Conservation (phyloP, 1,140 invertebrate genomes). For the Pseudomyrmex sp. region DNA sequence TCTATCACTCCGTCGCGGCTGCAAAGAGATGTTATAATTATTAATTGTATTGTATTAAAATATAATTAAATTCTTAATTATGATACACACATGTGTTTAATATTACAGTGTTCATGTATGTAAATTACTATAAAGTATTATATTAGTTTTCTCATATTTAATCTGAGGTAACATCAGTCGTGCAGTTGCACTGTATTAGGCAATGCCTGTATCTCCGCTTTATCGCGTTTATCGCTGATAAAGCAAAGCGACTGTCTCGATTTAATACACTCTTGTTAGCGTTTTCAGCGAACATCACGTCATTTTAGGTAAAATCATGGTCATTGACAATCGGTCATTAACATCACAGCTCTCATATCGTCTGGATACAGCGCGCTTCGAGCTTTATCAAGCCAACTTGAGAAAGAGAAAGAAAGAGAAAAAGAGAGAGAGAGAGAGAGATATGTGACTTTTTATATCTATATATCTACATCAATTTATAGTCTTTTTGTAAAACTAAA, state of each 20-base stretch:
- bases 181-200: constrained; percentile 46
- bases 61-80: too few relatives aligned
- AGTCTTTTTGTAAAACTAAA: background rate
- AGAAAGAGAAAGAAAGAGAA: background rate
- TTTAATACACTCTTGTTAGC: constrained; percentile 32
- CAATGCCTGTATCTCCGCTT: constrained; percentile 14
- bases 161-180: constrained; percentile 26
- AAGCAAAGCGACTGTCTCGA: constrained; percentile 11
- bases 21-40: too few relatives aligned
- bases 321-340: constrained; percentile 66
- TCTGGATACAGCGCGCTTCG: background rate
- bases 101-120: too few relatives aligned
- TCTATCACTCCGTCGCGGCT: too few relatives aligned
- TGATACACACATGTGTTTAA: too few relatives aligned
- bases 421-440: too few relatives aligned
- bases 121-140: too few relatives aligned
- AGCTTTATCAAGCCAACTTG: constrained; percentile 30
- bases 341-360: constrained; percentile 47
- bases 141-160: background rate
- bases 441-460: constrained; percentile 25
- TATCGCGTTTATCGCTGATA: constrained; percentile 39
- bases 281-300: constrained; percentile 3
- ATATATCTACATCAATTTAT: constrained; percentile 30
- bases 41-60: too few relatives aligned
- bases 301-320: constrained; percentile 43